A percentile compares a stretch with the other conserved stretches of the same genome.
phyloP scores from a whole-genome alignment of 2,113 vertebrate species.

The Boulengeromyrus knoepffleri region DNA sequence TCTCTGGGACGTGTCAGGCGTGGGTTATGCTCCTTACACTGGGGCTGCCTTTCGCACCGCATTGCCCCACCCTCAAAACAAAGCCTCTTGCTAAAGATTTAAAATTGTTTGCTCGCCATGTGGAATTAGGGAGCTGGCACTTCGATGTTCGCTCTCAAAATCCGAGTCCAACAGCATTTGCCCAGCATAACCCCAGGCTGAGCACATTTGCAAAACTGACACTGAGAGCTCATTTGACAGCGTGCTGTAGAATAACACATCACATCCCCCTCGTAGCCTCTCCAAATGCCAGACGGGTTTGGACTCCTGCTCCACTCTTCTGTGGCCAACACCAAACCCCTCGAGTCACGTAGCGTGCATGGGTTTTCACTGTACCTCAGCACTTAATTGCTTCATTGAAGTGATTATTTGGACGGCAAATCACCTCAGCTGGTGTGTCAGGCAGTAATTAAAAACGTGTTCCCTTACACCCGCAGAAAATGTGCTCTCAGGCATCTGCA shows the following conservation, averaged over 20 bases:
- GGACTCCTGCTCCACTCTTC: background rate
- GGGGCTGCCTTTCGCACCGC: background rate
- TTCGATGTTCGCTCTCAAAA: background rate
- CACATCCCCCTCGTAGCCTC: background rate
- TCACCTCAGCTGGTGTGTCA: background rate
- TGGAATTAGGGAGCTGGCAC: background rate
- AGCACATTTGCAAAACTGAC: slow-evolving; percentile 6
- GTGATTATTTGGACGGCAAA: background rate
- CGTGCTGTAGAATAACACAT: slow-evolving; percentile 3
- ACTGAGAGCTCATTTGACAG: background rate
- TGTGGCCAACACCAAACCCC: background rate
- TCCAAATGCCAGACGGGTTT: slow-evolving; percentile 5
- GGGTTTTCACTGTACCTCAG: background rate
- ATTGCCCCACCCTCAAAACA: background rate
- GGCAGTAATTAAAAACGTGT: slow-evolving; percentile 1
- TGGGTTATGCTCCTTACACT: background rate
- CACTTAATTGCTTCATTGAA: background rate
- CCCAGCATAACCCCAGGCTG: background rate
- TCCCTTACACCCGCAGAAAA: background rate
- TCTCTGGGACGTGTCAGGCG: background rate
- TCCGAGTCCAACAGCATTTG: background rate
- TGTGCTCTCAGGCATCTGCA: background rate
- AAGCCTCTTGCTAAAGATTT: background rate
- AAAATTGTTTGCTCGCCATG: background rate
- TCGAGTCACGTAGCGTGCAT: background rate